phyloP scores from a whole-genome alignment of 2,888 invertebrate genomes.

The Petrolisthes manimaculis region DNA sequence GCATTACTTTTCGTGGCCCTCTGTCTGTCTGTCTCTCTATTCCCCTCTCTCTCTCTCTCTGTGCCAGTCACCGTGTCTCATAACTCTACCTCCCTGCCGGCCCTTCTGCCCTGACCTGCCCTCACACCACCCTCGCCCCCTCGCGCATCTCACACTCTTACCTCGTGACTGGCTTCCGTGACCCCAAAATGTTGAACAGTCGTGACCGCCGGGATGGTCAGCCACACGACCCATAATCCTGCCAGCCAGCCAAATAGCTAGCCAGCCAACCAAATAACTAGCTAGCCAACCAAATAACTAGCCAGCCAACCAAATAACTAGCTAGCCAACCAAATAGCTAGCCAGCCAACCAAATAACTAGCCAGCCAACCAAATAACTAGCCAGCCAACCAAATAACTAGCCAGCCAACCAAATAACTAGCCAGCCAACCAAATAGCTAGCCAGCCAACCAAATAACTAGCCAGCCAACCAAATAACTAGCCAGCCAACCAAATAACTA shows the following conservation, averaged over 20 bases:
- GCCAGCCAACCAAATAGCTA: not conserved
- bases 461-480: too few relatives aligned
- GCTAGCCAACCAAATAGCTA: too few relatives aligned
- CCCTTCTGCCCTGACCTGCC: slow-evolving; percentile 2
- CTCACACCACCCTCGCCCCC: not conserved
- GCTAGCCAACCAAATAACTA: too few relatives aligned
- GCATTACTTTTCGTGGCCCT: too few relatives aligned
- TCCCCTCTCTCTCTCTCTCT: not conserved
- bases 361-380: too few relatives aligned
- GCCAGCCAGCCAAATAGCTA: not conserved
- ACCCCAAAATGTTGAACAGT: slow-evolving; percentile 25
- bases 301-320: too few relatives aligned
- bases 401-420: too few relatives aligned
- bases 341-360: not conserved
- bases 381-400: too few relatives aligned
- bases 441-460: too few relatives aligned
- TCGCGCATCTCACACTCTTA: slow-evolving; percentile 26
- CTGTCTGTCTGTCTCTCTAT: not conserved
- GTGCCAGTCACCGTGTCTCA: not conserved
- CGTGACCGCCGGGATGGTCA: slow-evolving; percentile 19
- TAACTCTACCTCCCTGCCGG: not conserved
- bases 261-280: too few relatives aligned
- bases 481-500: too few relatives aligned
- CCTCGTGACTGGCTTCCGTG: slow-evolving; percentile 38
- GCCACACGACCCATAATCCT: slow-evolving; percentile 2